phyloP scores from a whole-genome alignment of 2,113 vertebrate genomes.

The Muscicapa adusta region DNA sequence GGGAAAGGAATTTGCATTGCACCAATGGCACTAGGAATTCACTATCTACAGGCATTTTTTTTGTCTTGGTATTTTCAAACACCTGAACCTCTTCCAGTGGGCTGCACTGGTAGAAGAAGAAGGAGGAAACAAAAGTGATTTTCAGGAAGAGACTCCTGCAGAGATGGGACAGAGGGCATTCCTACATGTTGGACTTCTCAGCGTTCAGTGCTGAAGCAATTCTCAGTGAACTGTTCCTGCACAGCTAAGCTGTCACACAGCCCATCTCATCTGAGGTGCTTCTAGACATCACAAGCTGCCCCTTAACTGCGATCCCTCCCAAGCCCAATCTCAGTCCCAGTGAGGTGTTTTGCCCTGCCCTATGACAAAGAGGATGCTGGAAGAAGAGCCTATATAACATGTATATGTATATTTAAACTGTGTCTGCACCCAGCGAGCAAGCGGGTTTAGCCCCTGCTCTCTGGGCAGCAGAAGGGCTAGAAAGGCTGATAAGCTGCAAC shows the following conservation, averaged over 20 bases:
- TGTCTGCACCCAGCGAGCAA: slow-evolving; percentile 38
- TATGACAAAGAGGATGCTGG: neutral
- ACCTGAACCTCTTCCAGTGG: neutral
- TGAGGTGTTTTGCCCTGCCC: neutral
- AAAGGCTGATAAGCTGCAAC: slow-evolving; percentile 60
- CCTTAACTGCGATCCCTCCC: neutral
- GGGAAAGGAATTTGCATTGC: neutral
- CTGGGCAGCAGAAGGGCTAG: slow-evolving; percentile 22
- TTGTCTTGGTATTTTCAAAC: neutral
- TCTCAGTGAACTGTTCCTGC: neutral
- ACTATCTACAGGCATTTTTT: neutral
- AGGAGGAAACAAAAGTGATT: neutral
- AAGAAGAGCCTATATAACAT: slow-evolving; percentile 36
- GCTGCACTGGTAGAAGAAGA: neutral
- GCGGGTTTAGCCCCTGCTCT: neutral
- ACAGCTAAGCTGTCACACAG: neutral
- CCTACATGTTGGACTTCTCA: neutral
- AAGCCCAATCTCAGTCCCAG: neutral
- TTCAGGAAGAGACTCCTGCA: neutral
- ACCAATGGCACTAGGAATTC: neutral
- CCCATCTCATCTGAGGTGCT: neutral
- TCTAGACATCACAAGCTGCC: neutral
- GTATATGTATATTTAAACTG: neutral
- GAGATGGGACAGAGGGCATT: neutral
- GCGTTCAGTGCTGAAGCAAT: neutral